Base-by-base conservation (phyloP, 2,888 invertebrate genomes). In the Thelaira solivaga region DNA sequence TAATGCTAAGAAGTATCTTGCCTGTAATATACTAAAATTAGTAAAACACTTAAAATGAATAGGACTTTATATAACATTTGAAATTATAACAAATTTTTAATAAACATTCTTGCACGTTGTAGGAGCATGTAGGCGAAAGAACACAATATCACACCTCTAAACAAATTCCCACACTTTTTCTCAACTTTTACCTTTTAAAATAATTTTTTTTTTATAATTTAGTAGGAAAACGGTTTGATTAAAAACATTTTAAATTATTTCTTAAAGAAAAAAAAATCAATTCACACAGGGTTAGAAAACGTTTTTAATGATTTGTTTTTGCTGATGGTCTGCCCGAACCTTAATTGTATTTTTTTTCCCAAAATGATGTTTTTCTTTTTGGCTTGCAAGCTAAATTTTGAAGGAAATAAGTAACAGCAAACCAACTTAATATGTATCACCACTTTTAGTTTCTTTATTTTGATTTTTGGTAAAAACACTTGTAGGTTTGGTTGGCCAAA, bases 371-470 rank as follows among this genome's bases (percentile, higher is more conserved):
- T n/a, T n/a, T n/a, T n/a, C 74, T 45, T 75, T 75, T 57, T 39
- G 47, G 47, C 20, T 49, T 57, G 53, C 67, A 68, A 61, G 68
- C 53, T 57, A 45, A 62, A 71, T 24, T 31, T 18, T 8, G 11
- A 11, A 24, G 24, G 4, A 29, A 43, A 43, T 4, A 31, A 41
- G 7, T 18, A 29, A 24, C 6, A 57, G 22, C 57, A 36, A 47
- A 29, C 39, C 11, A 47, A 61, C 2, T 67, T 68, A 61, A 74
- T 65, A 41, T 61, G 39, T 74, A 74, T 74, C 67, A 75, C 74
- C 74, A 75, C 74, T 68, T 61, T 68, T 75, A 26, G 51, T 68
- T 68, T 74, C 67, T 59, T 57, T 34, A 11, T 45, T 62, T 18
- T 51, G 47, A 8, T 36, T n/a, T n/a, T n/a, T n/a, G n/a, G n/a